Evolutionary conservation across 2,888 invertebrate species (phyloP).

Genomic region (Hypomecis atomaria): DNA sequence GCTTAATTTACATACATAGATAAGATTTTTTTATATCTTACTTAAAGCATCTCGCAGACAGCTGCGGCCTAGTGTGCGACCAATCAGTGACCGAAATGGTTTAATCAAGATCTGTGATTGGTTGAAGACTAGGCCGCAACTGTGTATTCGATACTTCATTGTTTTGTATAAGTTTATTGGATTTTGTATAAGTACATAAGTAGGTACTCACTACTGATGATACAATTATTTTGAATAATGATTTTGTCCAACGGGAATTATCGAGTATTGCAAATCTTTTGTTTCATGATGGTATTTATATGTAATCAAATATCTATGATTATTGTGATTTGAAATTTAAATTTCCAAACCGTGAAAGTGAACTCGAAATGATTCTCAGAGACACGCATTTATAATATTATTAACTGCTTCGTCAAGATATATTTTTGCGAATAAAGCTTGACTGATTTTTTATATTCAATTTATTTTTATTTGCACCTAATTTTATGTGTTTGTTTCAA

Average conservation of each 20-base stretch:
- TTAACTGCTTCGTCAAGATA: slow-evolving; percentile 24
- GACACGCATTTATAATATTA: slow-evolving; percentile 28
- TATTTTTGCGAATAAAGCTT: slow-evolving; percentile 55
- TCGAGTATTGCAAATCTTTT: too few species aligned
- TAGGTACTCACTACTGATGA: not conserved
- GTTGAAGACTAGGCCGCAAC: too few species aligned
- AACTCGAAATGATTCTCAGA: slow-evolving; percentile 32
- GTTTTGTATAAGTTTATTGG: not conserved
- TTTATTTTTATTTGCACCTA: slow-evolving; percentile 23
- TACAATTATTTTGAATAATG: too few species aligned
- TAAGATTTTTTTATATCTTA: not conserved
- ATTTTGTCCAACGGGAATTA: too few species aligned
- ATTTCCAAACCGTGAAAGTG: slow-evolving; percentile 10
- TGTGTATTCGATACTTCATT: not conserved
- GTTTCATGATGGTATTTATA: too few species aligned
- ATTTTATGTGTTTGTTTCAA: not conserved
- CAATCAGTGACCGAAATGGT: too few species aligned
- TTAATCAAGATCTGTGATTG: too few species aligned
- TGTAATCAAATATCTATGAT: not conserved
- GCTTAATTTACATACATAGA: not conserved
- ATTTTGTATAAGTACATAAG: slow-evolving; percentile 5
- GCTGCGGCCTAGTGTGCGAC: too few species aligned
- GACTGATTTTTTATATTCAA: slow-evolving; percentile 46
- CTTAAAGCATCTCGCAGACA: not conserved
- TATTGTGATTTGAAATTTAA: not conserved